Base-by-base conservation (phyloP, 2,113 vertebrate species). In the Forbesichthys agassizii region DNA sequence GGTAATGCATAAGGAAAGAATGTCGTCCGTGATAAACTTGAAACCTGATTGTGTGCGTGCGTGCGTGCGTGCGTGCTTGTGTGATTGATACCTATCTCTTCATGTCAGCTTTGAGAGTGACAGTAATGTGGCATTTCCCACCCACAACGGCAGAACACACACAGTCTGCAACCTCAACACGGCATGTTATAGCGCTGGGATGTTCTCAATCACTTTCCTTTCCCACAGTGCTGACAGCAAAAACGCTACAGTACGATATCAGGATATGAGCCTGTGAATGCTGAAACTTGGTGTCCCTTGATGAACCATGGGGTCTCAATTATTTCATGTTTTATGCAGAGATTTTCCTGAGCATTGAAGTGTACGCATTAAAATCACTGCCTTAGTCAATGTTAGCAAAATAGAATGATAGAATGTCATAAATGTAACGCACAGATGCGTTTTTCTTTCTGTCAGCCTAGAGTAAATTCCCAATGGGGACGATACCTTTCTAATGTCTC, bases 111-210 rank as follows among this genome's bases (percentile, higher is more conserved):
- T 69, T 77, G 83, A 83, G 79, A 85, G 70, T 86, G 84, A 86
- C 77, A 82, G 76, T 82, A 90, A 87, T 89, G 73, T 73, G 62
- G 88, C 65, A 80, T 85, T 86, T 90, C 80, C 85, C 84, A 88
- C 84, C 83, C 90, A 86, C 77, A 86, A 64, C 11, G 83, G 62
- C 69, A 69, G 83, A 89, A 85, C 84, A 85, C 86, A 90, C 83
- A 83, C 82, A 86, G 83, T 51, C 59, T n/a, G 66, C 60, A 81
- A 85, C 85, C 87, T 88, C 84, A 84, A 82, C 79, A 77, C 53
- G 58, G 73, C 79, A 79, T 67, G 71, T 73, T 79, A 51, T 66
- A 59, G 64, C 73, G 65, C 74, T 71, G 74, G 72, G 80, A 71
- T 84, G 77, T 77, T 88, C 77, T 75, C 72, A 85, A 84, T 81